Evolutionary conservation across 2,113 vertebrate species (phyloP).

Genomic region (Esox niger): DNA sequence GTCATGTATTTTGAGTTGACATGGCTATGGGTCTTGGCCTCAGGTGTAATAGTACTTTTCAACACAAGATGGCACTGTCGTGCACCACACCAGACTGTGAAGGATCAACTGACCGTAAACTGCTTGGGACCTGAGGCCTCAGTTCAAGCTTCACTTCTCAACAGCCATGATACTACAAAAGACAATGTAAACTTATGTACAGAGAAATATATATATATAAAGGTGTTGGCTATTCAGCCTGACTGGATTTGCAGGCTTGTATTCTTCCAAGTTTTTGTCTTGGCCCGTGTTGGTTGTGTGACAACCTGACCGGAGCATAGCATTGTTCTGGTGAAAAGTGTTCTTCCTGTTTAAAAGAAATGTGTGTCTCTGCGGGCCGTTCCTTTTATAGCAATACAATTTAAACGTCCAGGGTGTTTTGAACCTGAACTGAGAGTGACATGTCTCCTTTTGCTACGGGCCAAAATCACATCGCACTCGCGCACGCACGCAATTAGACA

Average conservation of each 20-base stretch:
- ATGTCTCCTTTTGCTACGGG: no score
- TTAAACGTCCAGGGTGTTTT: neutral
- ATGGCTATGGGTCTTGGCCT: neutral
- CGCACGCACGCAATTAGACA: no score
- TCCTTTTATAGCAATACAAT: neutral
- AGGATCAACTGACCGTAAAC: neutral
- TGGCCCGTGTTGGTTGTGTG: neutral
- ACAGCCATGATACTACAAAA: neutral
- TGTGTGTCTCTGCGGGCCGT: neutral
- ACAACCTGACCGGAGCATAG: neutral
- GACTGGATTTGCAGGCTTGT: neutral
- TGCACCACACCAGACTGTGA: neutral
- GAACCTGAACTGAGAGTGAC: neutral
- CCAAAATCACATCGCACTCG: neutral
- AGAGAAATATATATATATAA: conserved; percentile 11
- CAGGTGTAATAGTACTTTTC: neutral
- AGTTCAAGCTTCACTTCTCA: neutral
- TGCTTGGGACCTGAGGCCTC: neutral
- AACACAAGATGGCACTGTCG: neutral
- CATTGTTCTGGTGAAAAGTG: neutral
- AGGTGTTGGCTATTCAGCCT: neutral
- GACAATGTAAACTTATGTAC: neutral
- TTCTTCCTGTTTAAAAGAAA: neutral
- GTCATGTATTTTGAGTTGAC: neutral
- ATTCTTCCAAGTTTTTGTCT: neutral